Base-by-base conservation (phyloP, 2,113 vertebrate genomes). In the Ammodytes dubius region DNA sequence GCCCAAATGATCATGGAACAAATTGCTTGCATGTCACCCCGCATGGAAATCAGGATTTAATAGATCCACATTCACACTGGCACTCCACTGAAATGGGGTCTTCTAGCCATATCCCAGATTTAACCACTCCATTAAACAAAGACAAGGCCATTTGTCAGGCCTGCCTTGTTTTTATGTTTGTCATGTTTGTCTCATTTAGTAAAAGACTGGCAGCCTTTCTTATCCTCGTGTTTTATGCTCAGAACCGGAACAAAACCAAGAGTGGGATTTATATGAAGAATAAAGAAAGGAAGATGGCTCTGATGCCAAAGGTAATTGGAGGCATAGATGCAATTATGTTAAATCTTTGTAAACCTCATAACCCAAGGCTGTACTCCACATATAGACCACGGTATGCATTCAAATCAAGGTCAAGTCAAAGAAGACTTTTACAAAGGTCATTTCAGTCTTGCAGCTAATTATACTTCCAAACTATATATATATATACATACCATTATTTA, bases 101-200 rank as follows among this genome's bases (percentile, higher is more conserved):
- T 49, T 75, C 39, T 27, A 2, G 35, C 77, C 54, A 53, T 50
- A 40, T 77, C 81, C 70, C 15, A 27, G 46, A 61, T 81, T 81
- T 86, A 79, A 88, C 64, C 57, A 68, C 12, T 42, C 58, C 61
- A 83, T 90, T 84, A 88, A 92, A 81, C 71, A 83, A 89, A 85
- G 73, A 73, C 70, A 17, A 64, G 66, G 46, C 79, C 46, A 64
- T 85, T 89, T 83, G 84, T 89, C 77, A 90, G 53, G 74, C 39
- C 79, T 74, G 74, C 56, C 70, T 79, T 77, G 73, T 66, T 89
- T 85, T 85, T 84, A 83, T 72, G 77, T 80, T 80, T 66, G 49
- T 70, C 67, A 74, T 66, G 65, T 86, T 88, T 68, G 72, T 75
- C 72, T 87, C 68, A 78, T 87, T 82, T 83, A 49, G 73, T 40